Conservation (phyloP, 2,888 invertebrate genomes). For the Empis livida region DNA sequence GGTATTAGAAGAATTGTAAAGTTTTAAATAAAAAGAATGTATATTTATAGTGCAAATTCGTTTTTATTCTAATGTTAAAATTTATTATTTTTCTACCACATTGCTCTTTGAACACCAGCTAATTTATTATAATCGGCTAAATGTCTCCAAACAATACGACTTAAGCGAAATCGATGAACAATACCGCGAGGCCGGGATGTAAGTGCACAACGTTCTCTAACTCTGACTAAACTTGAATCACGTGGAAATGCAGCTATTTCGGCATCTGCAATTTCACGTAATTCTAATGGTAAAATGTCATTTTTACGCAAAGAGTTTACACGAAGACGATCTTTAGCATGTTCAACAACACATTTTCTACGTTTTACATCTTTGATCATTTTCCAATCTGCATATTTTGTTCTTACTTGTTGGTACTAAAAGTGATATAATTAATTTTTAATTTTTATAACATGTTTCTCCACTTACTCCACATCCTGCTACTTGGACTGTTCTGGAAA, state of each 20-base stretch:
- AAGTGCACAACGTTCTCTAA: constrained; percentile 68
- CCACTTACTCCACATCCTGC: too few relatives aligned
- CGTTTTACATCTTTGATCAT: constrained; percentile 82
- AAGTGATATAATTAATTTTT: too few relatives aligned
- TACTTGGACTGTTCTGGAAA: too few relatives aligned
- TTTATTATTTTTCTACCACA: constrained; percentile 48
- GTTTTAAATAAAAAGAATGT: too few relatives aligned
- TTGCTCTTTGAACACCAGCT: constrained; percentile 84
- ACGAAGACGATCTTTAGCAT: constrained; percentile 63
- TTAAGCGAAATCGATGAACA: constrained; percentile 70
- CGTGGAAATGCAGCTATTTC: constrained; percentile 67
- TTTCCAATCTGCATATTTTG: constrained; percentile 67
- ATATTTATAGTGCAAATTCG: not conserved
- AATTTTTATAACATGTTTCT: too few relatives aligned
- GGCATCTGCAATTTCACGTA: constrained; percentile 61
- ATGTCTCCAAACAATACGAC: constrained; percentile 81
- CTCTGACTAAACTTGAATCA: constrained; percentile 52
- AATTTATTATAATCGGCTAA: constrained; percentile 89
- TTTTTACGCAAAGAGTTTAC: constrained; percentile 75
- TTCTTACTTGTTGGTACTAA: constrained; percentile 48
- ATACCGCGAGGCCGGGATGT: constrained; percentile 79
- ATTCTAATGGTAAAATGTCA: constrained; percentile 68
- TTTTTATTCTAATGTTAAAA: constrained; percentile 5
- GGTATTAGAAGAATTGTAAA: constrained; percentile 52
- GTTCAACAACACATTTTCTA: constrained; percentile 58